These are phyloP conservation scores for Fulica atra DNA, from an alignment of 2,113 vertebrate species.

Conservation along the genomic window DNA sequence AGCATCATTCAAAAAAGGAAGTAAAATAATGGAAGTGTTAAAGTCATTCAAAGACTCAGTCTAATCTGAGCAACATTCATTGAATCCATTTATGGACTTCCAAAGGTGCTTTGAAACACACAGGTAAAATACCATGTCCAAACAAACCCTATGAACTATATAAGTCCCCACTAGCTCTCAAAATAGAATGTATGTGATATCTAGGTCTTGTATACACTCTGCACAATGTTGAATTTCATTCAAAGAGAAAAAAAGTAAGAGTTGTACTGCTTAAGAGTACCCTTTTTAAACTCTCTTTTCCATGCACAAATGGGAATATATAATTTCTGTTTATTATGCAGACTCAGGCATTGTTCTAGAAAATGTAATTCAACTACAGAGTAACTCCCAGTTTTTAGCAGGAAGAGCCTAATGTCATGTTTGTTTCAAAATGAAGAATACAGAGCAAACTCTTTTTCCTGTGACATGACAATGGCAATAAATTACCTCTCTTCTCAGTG, in stretches of 20 bases:
- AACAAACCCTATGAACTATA: neutral
- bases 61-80: neutral
- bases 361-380: neutral
- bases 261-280: neutral
- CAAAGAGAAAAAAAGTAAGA: neutral
- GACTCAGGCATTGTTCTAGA: neutral
- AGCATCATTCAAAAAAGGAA: neutral
- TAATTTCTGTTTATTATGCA: neutral
- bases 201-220: neutral
- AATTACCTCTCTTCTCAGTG: neutral
- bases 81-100: neutral
- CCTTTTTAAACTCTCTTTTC: neutral
- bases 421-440: neutral
- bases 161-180: neutral
- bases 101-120: neutral
- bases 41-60: neutral
- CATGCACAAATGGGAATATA: neutral
- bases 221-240: neutral
- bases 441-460: neutral
- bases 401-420: neutral
- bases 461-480: neutral
- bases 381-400: neutral
- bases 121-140: neutral
- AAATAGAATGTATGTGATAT: neutral
- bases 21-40: neutral